Conservation (phyloP, 1,140 invertebrate genomes). For the Aphaenogaster rudis region DNA sequence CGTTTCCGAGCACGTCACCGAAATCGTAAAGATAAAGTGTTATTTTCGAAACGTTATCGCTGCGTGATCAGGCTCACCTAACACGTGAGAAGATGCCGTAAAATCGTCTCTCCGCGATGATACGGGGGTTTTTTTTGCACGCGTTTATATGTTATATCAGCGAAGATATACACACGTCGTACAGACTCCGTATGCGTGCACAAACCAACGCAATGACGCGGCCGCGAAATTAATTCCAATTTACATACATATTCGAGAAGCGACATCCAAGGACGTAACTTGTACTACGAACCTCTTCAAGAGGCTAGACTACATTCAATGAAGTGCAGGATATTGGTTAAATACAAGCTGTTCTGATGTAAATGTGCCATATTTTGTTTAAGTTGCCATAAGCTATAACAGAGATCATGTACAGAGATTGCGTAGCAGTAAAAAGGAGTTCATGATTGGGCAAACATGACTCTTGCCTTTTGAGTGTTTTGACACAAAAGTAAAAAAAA, state of each 20-base stretch:
- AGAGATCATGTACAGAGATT: not conserved
- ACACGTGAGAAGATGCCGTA: not conserved
- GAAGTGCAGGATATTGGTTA: slow-evolving; percentile 44
- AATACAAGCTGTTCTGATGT: slow-evolving; percentile 27
- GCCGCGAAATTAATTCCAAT: slow-evolving; percentile 57
- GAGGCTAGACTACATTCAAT: slow-evolving; percentile 44
- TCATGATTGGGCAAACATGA: not conserved
- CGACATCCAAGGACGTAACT: slow-evolving; percentile 45
- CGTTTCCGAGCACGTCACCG: slow-evolving; percentile 33
- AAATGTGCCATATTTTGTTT: slow-evolving; percentile 31
- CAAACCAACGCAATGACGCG: not conserved
- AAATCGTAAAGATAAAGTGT: slow-evolving; percentile 72
- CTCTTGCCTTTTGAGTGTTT: not conserved
- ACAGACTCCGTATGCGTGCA: slow-evolving; percentile 17
- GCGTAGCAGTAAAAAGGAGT: not conserved
- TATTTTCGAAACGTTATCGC: slow-evolving; percentile 71
- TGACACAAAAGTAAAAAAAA: not conserved
- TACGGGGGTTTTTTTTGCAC: not conserved
- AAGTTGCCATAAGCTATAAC: not conserved
- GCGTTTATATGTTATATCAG: not conserved
- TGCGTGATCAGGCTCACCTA: slow-evolving; percentile 9
- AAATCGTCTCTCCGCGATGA: not conserved
- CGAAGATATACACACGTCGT: not conserved
- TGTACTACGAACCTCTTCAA: slow-evolving; percentile 55
- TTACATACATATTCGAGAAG: slow-evolving; percentile 33